These are phyloP conservation scores for Mesembrinibis cayennensis DNA, from an alignment of 2,113 vertebrate genomes.

Conservation along the genomic window DNA sequence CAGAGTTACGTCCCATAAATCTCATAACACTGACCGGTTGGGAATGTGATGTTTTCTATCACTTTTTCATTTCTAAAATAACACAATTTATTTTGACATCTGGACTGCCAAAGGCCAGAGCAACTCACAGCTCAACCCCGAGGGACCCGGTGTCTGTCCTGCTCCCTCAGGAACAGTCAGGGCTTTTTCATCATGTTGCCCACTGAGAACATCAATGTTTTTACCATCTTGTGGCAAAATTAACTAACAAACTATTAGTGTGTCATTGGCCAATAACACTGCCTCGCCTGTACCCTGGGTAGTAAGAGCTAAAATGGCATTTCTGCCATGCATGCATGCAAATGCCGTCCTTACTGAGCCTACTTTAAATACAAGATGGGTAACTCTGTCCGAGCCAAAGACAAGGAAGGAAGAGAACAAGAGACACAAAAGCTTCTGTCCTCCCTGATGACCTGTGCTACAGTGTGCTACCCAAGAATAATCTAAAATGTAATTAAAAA, in stretches of 20 bases:
- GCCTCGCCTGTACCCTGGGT: background rate
- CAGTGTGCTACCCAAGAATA: fast-evolving
- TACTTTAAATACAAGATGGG: background rate
- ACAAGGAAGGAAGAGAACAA: background rate
- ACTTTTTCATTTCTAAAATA: background rate
- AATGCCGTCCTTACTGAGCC: background rate
- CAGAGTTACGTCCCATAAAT: background rate
- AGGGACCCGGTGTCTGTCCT: background rate
- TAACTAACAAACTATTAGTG: background rate
- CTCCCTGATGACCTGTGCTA: fast-evolving
- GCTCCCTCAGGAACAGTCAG: background rate
- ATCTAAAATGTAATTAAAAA: background rate
- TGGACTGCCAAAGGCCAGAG: background rate
- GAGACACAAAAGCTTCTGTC: background rate
- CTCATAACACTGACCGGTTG: background rate
- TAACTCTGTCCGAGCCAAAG: background rate
- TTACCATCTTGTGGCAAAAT: background rate
- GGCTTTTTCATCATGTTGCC: background rate
- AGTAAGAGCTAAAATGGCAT: background rate
- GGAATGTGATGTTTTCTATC: background rate
- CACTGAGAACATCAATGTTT: background rate
- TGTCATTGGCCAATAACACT: too few species aligned
- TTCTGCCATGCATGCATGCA: fast-evolving
- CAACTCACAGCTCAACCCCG: background rate
- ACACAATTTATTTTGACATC: background rate